Base-by-base conservation (phyloP, 2,113 vertebrate species). In the Lethenteron camtschaticum region DNA sequence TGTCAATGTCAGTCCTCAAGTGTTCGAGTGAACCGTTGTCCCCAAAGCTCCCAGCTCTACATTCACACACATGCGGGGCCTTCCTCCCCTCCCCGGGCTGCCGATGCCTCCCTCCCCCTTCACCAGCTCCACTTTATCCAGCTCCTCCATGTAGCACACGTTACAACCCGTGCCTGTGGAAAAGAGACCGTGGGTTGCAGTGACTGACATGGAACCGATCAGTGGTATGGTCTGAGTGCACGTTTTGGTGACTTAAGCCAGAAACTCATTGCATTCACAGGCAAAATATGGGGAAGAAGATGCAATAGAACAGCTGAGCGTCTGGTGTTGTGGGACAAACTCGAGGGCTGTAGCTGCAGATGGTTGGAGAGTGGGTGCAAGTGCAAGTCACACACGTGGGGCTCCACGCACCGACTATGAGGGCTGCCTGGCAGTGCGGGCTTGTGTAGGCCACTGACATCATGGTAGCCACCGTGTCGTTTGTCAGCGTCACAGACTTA, bases 111-210 rank as follows among this genome's bases (percentile, higher is more conserved):
- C 82, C 1, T 88, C 79, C 1, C 88, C 88, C 8, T 87, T 85
- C 77, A 90, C 85, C 77, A 90, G 77, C 74, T 96, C 88, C 59
- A 97, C 81, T 2, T 96, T 95, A 55, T 75, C 75, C 86, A 96
- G 88, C 80, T 97, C 94, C 78, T 97, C 94, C 91, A 97, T 97
- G 82, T 95, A 97, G 76, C 94, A 97, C 70, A 83, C 86, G 0
- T 97, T 97, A 72, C 85, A 90, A 71, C 94, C 94, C 0, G 90
- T 97, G 69, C 94, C 94, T 96, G 72, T 66, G 10, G n/a, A 66
- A 66, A 24, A 41, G 41, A 41, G 41, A 41, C 41, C 4, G 41
- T 41, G 41, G 41, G 41, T 41, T 41, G 41, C 41, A 41, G 41
- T 41, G 41, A 41, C 41, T 41, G 5, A 41, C 41, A 41, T 5